phyloP scores from a whole-genome alignment of 2,888 invertebrate genomes.

The Iphiclides podalirius region DNA sequence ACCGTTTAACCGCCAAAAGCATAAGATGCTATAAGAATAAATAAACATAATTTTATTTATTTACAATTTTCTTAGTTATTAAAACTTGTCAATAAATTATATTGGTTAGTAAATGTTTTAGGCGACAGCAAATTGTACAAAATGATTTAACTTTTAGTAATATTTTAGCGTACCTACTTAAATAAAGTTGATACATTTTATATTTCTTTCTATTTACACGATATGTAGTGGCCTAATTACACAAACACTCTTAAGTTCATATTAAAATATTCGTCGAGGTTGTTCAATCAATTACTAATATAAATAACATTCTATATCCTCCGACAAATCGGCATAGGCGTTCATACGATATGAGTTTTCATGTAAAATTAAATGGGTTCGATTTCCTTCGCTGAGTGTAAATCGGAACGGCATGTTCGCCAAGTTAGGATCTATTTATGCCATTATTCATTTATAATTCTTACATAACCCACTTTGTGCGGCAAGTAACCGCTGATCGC shows the following conservation, averaged over 20 bases:
- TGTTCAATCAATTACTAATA: constrained; percentile 20
- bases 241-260: constrained; percentile 3
- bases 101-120: too few relatives aligned
- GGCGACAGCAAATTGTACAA: too few relatives aligned
- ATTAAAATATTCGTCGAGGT: constrained; percentile 21
- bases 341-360: neutral
- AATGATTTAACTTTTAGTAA: too few relatives aligned
- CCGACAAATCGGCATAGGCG: constrained; percentile 2
- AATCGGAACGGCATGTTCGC: constrained; percentile 11
- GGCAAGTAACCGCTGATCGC: constrained; percentile 3
- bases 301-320: constrained; percentile 10
- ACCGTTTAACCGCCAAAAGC: too few relatives aligned
- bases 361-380: constrained; percentile 16
- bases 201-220: too few relatives aligned
- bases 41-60: too few relatives aligned
- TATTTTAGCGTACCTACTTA: too few relatives aligned
- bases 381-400: constrained; percentile 14
- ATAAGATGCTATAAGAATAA: too few relatives aligned
- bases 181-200: too few relatives aligned
- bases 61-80: too few relatives aligned
- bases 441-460: constrained; percentile 18
- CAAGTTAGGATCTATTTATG: constrained; percentile 16
- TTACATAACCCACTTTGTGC: constrained; percentile 12
- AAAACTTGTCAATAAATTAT: too few relatives aligned
- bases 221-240: neutral